Percentiles rank a stretch among this genome's conserved stretches.
These are phyloP conservation scores for Leptinotarsa lineolata DNA, from an alignment of 1,140 invertebrate genomes.

Conservation along the genomic window DNA sequence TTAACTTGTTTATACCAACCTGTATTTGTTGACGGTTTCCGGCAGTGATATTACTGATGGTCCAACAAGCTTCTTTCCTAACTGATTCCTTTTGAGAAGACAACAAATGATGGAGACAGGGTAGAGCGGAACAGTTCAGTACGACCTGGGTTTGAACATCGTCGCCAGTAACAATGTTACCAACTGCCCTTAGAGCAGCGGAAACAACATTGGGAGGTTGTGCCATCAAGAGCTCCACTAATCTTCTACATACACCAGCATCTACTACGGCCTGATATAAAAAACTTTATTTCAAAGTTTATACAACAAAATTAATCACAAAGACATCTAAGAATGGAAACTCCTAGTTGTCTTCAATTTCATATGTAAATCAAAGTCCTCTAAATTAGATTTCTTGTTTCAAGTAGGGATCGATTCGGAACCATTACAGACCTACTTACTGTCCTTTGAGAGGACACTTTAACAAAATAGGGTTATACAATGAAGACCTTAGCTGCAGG, in stretches of 20 bases:
- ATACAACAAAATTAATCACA: too few species aligned
- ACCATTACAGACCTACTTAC: too few species aligned
- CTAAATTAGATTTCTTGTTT: too few species aligned
- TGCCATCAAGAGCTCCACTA: constrained; percentile 94
- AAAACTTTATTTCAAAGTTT: neutral
- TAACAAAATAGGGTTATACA: too few species aligned
- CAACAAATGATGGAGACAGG: constrained; percentile 82
- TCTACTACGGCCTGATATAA: constrained; percentile 88
- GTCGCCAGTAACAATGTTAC: constrained; percentile 98
- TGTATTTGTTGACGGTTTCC: constrained; percentile 94
- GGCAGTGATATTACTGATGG: constrained; percentile 96
- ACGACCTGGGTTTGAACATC: constrained; percentile 96
- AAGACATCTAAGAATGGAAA: too few species aligned
- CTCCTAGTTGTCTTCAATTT: too few species aligned
- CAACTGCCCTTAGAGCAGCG: constrained; percentile 91
- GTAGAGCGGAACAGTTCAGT: constrained; percentile 87
- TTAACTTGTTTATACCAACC: constrained; percentile 53
- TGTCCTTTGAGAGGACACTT: too few species aligned
- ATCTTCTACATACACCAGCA: constrained; percentile 89
- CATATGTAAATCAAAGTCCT: too few species aligned
- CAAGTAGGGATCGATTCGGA: too few species aligned
- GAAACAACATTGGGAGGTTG: constrained; percentile 90
- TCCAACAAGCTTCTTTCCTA: constrained; percentile 97
- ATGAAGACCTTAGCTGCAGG: too few species aligned
- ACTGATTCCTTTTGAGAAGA: constrained; percentile 82